Conservation (phyloP, 2,888 invertebrate species). For the Uropetala carovei region DNA sequence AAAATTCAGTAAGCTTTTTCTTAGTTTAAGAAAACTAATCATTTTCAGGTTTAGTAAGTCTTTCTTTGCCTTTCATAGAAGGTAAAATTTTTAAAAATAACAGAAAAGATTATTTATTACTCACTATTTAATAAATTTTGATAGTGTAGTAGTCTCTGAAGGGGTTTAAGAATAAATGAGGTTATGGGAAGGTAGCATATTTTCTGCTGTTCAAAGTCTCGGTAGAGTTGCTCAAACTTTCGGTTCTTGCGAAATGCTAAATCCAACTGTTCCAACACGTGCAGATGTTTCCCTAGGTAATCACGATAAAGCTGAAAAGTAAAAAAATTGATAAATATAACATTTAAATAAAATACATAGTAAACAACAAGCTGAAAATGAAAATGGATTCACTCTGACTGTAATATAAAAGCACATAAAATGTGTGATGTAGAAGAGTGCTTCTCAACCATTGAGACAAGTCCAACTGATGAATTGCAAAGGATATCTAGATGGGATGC, state of each 20-base stretch:
- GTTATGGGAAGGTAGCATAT: slow-evolving; percentile 91
- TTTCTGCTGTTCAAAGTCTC: slow-evolving; percentile 89
- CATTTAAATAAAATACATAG: background rate
- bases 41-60: background rate
- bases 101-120: slow-evolving; percentile 71
- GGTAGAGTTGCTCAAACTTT: slow-evolving; percentile 83
- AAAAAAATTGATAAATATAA: slow-evolving; percentile 29
- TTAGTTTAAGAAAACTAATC: background rate
- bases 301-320: slow-evolving; percentile 81
- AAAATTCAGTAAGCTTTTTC: no score
- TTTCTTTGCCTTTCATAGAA: background rate
- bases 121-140: slow-evolving; percentile 86
- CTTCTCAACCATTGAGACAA: no score
- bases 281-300: slow-evolving; percentile 84
- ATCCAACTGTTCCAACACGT: slow-evolving; percentile 88
- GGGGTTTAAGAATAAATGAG: slow-evolving; percentile 87
- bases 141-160: slow-evolving; percentile 92
- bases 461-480: no score
- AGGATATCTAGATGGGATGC: no score
- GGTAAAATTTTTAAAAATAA: background rate
- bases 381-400: background rate
- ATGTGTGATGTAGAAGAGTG: no score
- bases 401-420: no score
- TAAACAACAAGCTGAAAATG: background rate
- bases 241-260: slow-evolving; percentile 84